A percentile compares a stretch with the other conserved stretches of the same genome.
phyloP scores from a whole-genome alignment of 2,888 invertebrate genomes.

The Drosophila fulvimacula region DNA sequence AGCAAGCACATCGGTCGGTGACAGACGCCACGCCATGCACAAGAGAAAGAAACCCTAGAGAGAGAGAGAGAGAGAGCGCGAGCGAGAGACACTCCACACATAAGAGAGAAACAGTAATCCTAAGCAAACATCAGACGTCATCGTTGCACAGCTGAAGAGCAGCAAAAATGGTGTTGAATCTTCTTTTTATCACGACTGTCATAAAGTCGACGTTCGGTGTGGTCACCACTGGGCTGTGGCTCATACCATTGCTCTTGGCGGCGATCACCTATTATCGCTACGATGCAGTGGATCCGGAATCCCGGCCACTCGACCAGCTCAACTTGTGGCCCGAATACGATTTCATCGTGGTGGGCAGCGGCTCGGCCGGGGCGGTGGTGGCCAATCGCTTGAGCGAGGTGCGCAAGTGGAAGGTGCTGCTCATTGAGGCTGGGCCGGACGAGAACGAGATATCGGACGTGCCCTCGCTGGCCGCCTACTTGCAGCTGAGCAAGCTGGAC shows the following conservation, averaged over 20 bases:
- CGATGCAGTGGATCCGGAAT: constrained; percentile 92
- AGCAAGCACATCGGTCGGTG: constrained; percentile 18
- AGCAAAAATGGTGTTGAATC: constrained; percentile 89
- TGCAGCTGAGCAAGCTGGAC: constrained; percentile 93
- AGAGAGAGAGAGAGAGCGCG: constrained; percentile 48
- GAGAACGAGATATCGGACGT: constrained; percentile 95
- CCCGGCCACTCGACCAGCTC: constrained; percentile 89
- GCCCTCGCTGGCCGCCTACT: constrained; percentile 93
- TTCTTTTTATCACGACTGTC: constrained; percentile 91
- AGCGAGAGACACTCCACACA: not conserved
- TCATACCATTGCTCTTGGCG: constrained; percentile 92
- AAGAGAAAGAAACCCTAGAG: constrained; percentile 68
- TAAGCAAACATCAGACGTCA: not conserved
- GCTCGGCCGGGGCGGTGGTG: constrained; percentile 95
- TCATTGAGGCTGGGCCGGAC: constrained; percentile 94
- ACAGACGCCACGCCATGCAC: constrained; percentile 65
- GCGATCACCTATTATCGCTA: constrained; percentile 93
- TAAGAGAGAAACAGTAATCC: not conserved
- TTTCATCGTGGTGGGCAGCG: constrained; percentile 93
- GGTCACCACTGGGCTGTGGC: constrained; percentile 92
- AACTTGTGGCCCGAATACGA: constrained; percentile 91
- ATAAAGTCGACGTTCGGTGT: constrained; percentile 90
- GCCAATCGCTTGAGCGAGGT: constrained; percentile 92
- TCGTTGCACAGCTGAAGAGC: not conserved
- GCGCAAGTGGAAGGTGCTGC: constrained; percentile 90